These are phyloP conservation scores for Trigoniulus corallinus DNA, from an alignment of 1,140 invertebrate species.

Conservation along the genomic window DNA sequence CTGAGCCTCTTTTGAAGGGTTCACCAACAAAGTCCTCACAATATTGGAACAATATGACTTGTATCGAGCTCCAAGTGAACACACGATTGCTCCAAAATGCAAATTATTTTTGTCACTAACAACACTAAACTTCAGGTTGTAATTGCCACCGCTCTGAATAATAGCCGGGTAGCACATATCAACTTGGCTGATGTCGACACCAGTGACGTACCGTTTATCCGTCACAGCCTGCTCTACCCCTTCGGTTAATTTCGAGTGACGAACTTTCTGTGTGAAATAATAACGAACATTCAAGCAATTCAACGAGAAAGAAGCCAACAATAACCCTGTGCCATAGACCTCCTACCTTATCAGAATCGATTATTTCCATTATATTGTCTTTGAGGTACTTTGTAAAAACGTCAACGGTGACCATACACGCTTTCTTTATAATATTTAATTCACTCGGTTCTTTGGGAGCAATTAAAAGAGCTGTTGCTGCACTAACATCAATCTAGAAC, in stretches of 20 bases:
- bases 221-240: constrained; percentile 77
- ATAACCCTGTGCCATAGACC: neutral
- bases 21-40: constrained; percentile 89
- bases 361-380: constrained; percentile 96
- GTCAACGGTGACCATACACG: constrained; percentile 80
- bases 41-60: constrained; percentile 98
- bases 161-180: constrained; percentile 98
- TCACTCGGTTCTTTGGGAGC: constrained; percentile 90
- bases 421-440: constrained; percentile 82
- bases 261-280: constrained; percentile 58
- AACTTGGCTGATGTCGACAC: constrained; percentile 67
- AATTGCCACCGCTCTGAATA: constrained; percentile 94
- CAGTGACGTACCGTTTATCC: constrained; percentile 83
- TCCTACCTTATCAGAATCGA: constrained; percentile 67
- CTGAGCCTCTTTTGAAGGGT: constrained; percentile 61
- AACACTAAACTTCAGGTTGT: constrained; percentile 91
- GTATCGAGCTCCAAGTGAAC: constrained; percentile 83
- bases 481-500: constrained; percentile 62
- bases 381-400: constrained; percentile 92
- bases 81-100: constrained; percentile 93
- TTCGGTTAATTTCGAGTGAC: constrained; percentile 83
- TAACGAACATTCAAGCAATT: neutral
- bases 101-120: constrained; percentile 81
- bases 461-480: constrained; percentile 68
- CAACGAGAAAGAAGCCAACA: neutral